Conservation (phyloP, 1,140 invertebrate genomes). For the Neocloeon triangulifer region DNA sequence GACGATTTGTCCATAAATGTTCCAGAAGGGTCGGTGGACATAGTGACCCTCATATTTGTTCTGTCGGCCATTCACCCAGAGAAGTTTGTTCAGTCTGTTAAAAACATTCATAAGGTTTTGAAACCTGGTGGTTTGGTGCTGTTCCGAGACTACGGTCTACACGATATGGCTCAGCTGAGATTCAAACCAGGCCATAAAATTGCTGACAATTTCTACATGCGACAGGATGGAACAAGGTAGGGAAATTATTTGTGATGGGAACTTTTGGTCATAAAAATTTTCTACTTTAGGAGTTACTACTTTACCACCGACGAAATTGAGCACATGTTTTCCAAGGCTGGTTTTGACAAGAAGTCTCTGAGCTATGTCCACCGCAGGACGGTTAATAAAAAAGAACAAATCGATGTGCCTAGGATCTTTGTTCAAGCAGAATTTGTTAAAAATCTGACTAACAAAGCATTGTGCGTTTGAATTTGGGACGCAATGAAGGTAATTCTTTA, state of each 20-base stretch:
- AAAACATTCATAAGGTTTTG: slow-evolving; percentile 43
- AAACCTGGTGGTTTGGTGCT: slow-evolving; percentile 64
- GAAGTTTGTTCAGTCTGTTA: slow-evolving; percentile 46
- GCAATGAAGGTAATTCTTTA: no score
- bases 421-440: slow-evolving; percentile 73
- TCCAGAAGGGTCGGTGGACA: slow-evolving; percentile 27
- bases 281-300: slow-evolving; percentile 51
- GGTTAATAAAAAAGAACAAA: slow-evolving; percentile 72
- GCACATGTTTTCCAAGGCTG: slow-evolving; percentile 32
- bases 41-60: slow-evolving; percentile 54
- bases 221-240: slow-evolving; percentile 91
- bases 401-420: slow-evolving; percentile 77
- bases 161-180: slow-evolving; percentile 90
- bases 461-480: no score
- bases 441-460: no score
- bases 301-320: slow-evolving; percentile 45
- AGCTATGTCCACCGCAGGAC: slow-evolving; percentile 68
- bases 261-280: slow-evolving; percentile 11
- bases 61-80: slow-evolving; percentile 54
- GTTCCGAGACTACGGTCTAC: slow-evolving; percentile 92
- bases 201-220: slow-evolving; percentile 80
- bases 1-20: slow-evolving; percentile 29
- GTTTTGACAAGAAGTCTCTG: slow-evolving; percentile 42
- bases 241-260: slow-evolving; percentile 5
- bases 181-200: slow-evolving; percentile 87